A percentile compares a stretch with the other conserved stretches of the same genome.
These are phyloP conservation scores for Trissoscelio sp. DNA, from an alignment of 2,888 invertebrate species.

Conservation along the genomic window DNA sequence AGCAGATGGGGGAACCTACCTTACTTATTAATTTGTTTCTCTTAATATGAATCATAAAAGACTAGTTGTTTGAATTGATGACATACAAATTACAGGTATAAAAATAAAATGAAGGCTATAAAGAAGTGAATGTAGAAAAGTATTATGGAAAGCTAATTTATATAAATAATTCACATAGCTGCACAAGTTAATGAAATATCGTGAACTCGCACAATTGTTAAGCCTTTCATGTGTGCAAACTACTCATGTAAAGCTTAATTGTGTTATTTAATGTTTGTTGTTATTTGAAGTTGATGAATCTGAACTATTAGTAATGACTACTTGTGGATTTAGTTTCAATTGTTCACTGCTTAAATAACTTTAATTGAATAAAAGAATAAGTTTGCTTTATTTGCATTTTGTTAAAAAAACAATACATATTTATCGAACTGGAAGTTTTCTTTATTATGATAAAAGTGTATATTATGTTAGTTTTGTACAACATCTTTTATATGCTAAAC, in stretches of 20 bases:
- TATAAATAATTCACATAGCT: neutral
- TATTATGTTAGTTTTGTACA: neutral
- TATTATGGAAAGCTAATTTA: neutral
- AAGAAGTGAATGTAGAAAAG: neutral
- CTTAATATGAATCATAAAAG: slow-evolving; percentile 20
- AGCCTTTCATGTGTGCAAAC: too few species aligned
- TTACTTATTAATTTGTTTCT: slow-evolving; percentile 35
- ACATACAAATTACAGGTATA: slow-evolving; percentile 23
- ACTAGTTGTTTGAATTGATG: slow-evolving; percentile 12
- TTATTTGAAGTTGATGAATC: too few species aligned
- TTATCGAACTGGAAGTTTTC: neutral
- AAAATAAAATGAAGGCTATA: neutral
- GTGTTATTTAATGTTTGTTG: too few species aligned
- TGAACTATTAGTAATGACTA: too few species aligned
- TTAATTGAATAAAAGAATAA: too few species aligned
- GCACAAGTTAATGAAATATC: too few species aligned
- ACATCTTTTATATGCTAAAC: slow-evolving; percentile 3
- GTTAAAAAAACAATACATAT: neutral
- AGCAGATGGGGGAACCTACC: slow-evolving; percentile 3
- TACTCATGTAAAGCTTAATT: too few species aligned
- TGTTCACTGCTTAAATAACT: too few species aligned
- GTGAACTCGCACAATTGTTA: too few species aligned
- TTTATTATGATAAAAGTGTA: neutral
- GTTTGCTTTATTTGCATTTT: too few species aligned
- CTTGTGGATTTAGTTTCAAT: too few species aligned